A percentile compares a stretch with the other conserved stretches of the same genome.
Conservation (phyloP, 2,888 invertebrate species). For the Escarpia spicata region DNA sequence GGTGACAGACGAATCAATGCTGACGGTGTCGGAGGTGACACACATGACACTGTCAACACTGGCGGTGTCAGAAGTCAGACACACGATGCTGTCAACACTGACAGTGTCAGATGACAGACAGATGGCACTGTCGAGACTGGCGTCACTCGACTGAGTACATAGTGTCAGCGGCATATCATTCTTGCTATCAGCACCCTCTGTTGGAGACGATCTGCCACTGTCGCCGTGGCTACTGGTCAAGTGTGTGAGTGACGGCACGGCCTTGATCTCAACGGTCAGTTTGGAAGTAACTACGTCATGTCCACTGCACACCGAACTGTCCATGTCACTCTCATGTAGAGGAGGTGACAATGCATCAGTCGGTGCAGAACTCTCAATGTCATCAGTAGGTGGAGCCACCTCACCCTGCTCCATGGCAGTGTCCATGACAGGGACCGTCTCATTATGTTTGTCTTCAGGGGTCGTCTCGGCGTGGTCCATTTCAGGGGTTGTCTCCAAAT, state of each 20-base stretch:
- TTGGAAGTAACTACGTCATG: background rate
- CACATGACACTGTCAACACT: background rate
- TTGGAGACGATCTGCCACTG: background rate
- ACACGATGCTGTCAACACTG: background rate
- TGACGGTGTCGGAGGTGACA: background rate
- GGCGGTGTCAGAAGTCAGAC: background rate
- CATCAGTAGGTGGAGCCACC: background rate
- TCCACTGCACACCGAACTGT: background rate
- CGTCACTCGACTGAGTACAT: background rate
- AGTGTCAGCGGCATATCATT: background rate
- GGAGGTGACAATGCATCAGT: background rate
- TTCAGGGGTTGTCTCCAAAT: background rate
- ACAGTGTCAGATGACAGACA: constrained; percentile 10
- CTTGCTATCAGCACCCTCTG: constrained; percentile 25
- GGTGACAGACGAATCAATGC: background rate
- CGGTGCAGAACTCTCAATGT: background rate
- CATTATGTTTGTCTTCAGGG: background rate
- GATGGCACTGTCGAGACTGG: background rate
- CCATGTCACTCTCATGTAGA: background rate
- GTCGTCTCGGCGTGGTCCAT: background rate
- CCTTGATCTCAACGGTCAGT: background rate
- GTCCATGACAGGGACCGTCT: background rate
- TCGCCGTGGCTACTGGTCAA: background rate
- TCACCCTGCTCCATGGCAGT: constrained; percentile 18
- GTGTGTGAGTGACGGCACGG: background rate